Evolutionary conservation across 2,888 invertebrate species (phyloP), one percentile per base, ranked within the genome.

Genomic region (Amblyteles armatorius): DNA sequence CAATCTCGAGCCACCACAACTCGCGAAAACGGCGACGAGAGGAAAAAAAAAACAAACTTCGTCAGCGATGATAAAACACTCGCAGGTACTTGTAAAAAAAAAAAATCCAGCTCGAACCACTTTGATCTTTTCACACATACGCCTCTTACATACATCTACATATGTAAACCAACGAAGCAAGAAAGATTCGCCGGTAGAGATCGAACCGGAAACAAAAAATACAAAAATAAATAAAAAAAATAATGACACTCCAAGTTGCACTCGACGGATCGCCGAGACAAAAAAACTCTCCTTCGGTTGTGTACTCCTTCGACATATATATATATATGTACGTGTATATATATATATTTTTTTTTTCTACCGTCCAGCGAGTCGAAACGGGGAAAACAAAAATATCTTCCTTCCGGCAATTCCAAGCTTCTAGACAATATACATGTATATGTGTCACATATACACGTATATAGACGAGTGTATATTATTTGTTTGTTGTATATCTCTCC

Each of bases 341-440:
- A 36, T 36, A 36, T 36, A 9, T 36, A 6, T 2, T 7, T 9
- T 44, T 44, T 44, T 44, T 71, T 57, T 9, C 26, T 22, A 52
- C 63, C 60, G 40, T 69, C 82, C 68, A 79, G 55, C n/a, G 50
- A 60, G 52, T 73, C 67, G 22, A 33, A 60, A 65, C 71, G 63
- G 29, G n/a, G 26, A 63, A 26, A 68, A 69, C 22, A 69, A 63
- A 16, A 77, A 72, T 65, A 79, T 76, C 48, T 82, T 63, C 16
- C 60, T 63, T 33, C 29, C 29, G 60, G 7, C 60, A 33, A 63
- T 13, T 33, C 33, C 29, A 63, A 33, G 57, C 3, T 57, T 57
- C 57, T 11, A 22, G 26, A 16, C 2, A 57, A 26, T 57, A 57
- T 26, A 57, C 26, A 26, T 87, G 88, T 86, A 85, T 82, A 29